These are phyloP conservation scores for Sitta europaea DNA, from an alignment of 2,113 vertebrate species.

Conservation along the genomic window DNA sequence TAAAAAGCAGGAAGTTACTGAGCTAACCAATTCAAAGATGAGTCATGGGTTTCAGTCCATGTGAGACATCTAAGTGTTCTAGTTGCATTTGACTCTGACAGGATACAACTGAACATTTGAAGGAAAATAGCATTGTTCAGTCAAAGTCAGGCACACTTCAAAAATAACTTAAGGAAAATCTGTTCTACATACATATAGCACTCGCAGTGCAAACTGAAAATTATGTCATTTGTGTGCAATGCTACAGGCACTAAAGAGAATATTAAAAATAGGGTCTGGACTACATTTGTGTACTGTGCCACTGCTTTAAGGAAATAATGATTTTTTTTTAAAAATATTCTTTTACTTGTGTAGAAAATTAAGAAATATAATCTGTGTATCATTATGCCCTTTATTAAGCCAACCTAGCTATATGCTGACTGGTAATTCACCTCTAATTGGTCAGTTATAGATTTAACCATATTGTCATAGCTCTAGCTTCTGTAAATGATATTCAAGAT, in stretches of 20 bases:
- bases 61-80: fast-evolving
- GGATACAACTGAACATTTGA: neutral
- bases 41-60: neutral
- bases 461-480: neutral
- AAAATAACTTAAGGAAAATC: neutral
- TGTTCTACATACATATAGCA: neutral
- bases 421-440: slow-evolving; percentile 44
- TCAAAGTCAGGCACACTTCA: neutral
- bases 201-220: neutral
- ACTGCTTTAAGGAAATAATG: slow-evolving; percentile 19
- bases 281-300: neutral
- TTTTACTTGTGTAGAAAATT: slow-evolving; percentile 42
- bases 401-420: slow-evolving; percentile 9
- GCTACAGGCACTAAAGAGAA: neutral
- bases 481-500: neutral
- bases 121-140: neutral
- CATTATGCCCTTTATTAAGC: neutral
- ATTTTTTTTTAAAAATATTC: slow-evolving; percentile 22
- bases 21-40: neutral
- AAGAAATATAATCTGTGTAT: slow-evolving; percentile 32
- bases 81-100: neutral
- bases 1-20: neutral
- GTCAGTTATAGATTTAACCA: slow-evolving; percentile 42
- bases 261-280: slow-evolving; percentile 22
- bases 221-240: neutral